Percentiles rank a stretch among this genome's conserved stretches.
Conservation (phyloP, 2,888 invertebrate genomes). For the Masnerella sp. region DNA sequence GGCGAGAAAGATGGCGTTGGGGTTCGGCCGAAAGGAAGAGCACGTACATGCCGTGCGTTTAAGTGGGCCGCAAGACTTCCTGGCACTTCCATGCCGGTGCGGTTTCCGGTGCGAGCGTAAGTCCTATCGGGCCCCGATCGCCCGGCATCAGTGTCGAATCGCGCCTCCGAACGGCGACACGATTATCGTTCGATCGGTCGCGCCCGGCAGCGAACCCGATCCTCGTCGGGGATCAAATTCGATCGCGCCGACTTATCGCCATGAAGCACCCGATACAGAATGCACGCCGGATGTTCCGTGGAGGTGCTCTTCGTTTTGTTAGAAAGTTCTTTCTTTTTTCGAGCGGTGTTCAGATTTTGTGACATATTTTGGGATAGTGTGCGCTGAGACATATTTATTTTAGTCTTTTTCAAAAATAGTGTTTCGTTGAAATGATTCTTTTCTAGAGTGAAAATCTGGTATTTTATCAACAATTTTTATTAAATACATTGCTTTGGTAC, state of each 20-base stretch:
- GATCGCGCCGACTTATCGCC: conserved; percentile 25
- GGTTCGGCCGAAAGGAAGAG: conserved; percentile 29
- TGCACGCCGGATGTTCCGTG: conserved; percentile 42
- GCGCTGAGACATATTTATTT: too few species aligned
- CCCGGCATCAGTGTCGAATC: conserved; percentile 37
- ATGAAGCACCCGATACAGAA: conserved; percentile 42
- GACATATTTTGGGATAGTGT: too few species aligned
- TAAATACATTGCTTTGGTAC: too few species aligned
- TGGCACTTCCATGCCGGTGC: conserved; percentile 65
- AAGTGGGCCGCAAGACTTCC: conserved; percentile 70
- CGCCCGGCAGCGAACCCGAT: conserved; percentile 17
- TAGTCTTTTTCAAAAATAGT: too few species aligned
- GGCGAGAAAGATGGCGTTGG: conserved; percentile 8
- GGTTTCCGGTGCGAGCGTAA: conserved; percentile 73
- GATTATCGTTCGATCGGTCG: conserved; percentile 30
- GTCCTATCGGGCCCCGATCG: conserved; percentile 47
- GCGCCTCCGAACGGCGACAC: conserved; percentile 22
- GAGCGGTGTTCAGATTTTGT: too few species aligned
- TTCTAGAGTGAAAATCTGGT: too few species aligned
- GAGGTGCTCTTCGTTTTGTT: conserved; percentile 14
- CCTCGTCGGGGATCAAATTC: conserved; percentile 27
- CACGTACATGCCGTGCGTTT: conserved; percentile 23
- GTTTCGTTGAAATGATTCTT: too few species aligned
- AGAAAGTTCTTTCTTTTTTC: too few species aligned
- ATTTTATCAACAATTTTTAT: too few species aligned